Conservation (phyloP, 2,888 invertebrate species). For the Galerucella pusilla region DNA sequence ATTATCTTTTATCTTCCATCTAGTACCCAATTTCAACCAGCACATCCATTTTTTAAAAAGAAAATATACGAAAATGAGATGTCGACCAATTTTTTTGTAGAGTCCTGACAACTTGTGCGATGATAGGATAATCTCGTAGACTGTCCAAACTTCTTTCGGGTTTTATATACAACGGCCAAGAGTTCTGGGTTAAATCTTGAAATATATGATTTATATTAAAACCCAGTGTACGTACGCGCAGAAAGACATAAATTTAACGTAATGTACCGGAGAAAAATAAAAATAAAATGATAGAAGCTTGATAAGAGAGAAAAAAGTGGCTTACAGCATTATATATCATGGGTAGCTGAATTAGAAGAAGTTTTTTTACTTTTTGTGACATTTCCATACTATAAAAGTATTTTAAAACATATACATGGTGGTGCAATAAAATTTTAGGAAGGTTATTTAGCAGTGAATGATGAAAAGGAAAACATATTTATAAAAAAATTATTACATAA, state of each 20-base stretch:
- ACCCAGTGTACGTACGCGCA: neutral
- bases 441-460: too few relatives aligned
- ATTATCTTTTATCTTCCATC: neutral
- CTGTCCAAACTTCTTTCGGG: neutral
- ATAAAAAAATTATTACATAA: too few relatives aligned
- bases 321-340: too few relatives aligned
- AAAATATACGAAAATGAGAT: neutral
- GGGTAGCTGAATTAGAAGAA: too few relatives aligned
- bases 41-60: too few relatives aligned
- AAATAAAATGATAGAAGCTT: neutral
- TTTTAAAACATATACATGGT: too few relatives aligned
- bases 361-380: too few relatives aligned
- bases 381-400: too few relatives aligned
- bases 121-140: neutral
- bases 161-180: neutral
- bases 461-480: too few relatives aligned
- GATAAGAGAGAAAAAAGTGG: neutral
- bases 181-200: neutral
- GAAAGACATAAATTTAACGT: constrained; percentile 6
- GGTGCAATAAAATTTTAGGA: too few relatives aligned
- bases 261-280: neutral
- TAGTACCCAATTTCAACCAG: too few relatives aligned
- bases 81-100: neutral
- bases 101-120: neutral
- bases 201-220: constrained; percentile 9